These are phyloP conservation scores for Ciona savignyi DNA, from an alignment of 23 tunicate genomes.

Conservation along the genomic window DNA sequence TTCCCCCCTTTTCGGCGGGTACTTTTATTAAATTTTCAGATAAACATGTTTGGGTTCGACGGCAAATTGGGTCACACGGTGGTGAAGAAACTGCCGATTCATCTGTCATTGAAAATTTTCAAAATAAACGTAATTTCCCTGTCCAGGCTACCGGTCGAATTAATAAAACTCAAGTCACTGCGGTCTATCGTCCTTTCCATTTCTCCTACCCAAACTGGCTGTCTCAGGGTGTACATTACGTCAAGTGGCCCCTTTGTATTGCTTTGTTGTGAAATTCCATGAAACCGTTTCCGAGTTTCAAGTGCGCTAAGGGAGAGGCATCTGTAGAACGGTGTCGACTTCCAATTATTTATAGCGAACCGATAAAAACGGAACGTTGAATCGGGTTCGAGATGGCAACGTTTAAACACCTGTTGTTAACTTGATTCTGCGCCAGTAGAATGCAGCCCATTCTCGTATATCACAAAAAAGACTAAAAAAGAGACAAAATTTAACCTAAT, in stretches of 20 bases:
- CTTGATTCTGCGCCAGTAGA: no score
- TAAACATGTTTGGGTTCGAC: neutral
- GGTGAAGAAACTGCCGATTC: no score
- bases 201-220: neutral
- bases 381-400: neutral
- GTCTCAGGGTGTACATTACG: neutral
- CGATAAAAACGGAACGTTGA: neutral
- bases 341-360: neutral
- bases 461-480: no score
- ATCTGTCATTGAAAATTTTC: no score
- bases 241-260: neutral
- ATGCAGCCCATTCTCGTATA: no score
- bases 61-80: neutral
- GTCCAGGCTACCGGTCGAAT: no score
- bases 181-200: neutral
- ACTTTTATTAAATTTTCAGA: neutral
- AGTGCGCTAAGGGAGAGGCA: neutral
- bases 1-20: neutral
- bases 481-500: no score
- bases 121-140: no score
- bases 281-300: neutral
- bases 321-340: neutral
- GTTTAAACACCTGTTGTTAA: no score
- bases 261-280: neutral
- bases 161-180: neutral